A percentile compares a stretch with the other conserved stretches of the same genome.
These are phyloP conservation scores for Salvelinus fontinalis DNA, from an alignment of 2,113 vertebrate species.

Conservation along the genomic window DNA sequence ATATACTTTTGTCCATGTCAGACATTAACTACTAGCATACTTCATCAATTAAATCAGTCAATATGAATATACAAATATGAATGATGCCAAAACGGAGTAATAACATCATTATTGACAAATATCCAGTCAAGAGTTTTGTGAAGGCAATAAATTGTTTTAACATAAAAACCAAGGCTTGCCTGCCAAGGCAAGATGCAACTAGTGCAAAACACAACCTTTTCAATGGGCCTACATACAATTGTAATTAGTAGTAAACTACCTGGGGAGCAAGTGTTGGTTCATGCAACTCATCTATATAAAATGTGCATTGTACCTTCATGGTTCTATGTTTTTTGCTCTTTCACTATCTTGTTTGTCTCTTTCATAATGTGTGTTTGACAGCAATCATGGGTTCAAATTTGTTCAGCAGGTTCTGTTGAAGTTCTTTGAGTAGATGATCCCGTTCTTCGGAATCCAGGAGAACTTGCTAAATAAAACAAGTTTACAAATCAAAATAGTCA, in stretches of 20 bases:
- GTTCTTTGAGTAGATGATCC: conserved; percentile 67
- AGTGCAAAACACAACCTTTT: not conserved
- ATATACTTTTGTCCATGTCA: conserved; percentile 5
- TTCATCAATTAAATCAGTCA: no score
- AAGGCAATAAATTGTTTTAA: no score
- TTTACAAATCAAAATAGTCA: not conserved
- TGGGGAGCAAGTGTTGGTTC: conserved; percentile 43
- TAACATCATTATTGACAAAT: no score
- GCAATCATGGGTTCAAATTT: conserved; percentile 51
- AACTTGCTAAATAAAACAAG: conserved; percentile 60
- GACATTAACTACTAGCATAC: not conserved
- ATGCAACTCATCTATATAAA: conserved; percentile 7
- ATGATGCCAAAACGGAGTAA: no score
- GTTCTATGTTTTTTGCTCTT: not conserved
- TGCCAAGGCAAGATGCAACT: not conserved
- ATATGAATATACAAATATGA: no score
- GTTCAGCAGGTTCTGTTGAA: conserved; percentile 72
- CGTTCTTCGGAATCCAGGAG: conserved; percentile 72
- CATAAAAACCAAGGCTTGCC: not conserved
- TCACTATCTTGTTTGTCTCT: not conserved
- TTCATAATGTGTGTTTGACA: conserved; percentile 68
- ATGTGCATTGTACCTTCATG: conserved; percentile 1
- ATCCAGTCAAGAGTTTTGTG: no score
- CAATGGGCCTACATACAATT: not conserved
- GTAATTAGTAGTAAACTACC: conserved; percentile 1